A percentile compares a stretch with the other conserved stretches of the same genome.
These are phyloP conservation scores for Labeo rohita DNA, from an alignment of 2,113 vertebrate species.

Conservation along the genomic window DNA sequence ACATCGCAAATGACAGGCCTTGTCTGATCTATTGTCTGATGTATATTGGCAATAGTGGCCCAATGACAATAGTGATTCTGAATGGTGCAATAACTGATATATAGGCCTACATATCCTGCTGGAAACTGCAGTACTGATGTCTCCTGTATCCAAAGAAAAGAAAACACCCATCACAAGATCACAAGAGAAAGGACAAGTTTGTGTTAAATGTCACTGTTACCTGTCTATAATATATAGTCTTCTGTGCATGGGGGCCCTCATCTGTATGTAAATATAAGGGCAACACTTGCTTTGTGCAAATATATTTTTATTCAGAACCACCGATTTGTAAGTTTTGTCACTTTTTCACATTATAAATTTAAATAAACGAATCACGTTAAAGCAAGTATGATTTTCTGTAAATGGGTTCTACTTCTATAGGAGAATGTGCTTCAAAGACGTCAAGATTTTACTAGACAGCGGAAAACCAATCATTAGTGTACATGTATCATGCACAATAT, in stretches of 20 bases:
- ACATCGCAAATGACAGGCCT: slow-evolving; percentile 90
- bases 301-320: slow-evolving; percentile 72
- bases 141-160: slow-evolving; percentile 65
- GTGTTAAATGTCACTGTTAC: slow-evolving; percentile 38
- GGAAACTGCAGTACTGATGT: slow-evolving; percentile 31
- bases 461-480: neutral
- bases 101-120: slow-evolving; percentile 9
- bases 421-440: neutral
- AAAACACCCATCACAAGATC: slow-evolving; percentile 39
- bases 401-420: neutral
- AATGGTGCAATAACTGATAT: slow-evolving; percentile 70
- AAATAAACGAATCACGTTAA: slow-evolving; percentile 60
- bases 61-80: slow-evolving; percentile 28
- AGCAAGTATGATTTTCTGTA: slow-evolving; percentile 9
- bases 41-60: neutral
- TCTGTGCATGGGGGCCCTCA: slow-evolving; percentile 49
- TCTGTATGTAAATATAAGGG: slow-evolving; percentile 35
- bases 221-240: slow-evolving; percentile 30
- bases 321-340: slow-evolving; percentile 65
- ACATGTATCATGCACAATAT: neutral
- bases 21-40: slow-evolving; percentile 73
- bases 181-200: slow-evolving; percentile 20
- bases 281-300: slow-evolving; percentile 64
- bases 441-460: neutral
- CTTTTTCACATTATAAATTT: slow-evolving; percentile 68